Percentiles rank a stretch among this genome's conserved stretches.
Evolutionary conservation across 2,888 invertebrate genomes (phyloP).

Genomic region (Venustoraphidia nigricollis): DNA sequence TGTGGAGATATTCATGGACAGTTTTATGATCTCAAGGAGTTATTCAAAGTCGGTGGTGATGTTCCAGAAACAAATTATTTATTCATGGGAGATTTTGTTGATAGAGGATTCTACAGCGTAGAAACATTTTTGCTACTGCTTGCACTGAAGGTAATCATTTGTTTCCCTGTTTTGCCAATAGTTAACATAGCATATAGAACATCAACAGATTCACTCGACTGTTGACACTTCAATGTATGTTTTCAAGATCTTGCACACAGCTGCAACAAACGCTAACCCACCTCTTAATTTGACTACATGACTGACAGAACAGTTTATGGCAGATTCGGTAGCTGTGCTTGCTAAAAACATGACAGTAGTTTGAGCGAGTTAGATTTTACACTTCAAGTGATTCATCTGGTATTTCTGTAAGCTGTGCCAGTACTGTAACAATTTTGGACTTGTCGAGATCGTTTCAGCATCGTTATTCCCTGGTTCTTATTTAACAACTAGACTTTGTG

Average conservation of each 20-base stretch:
- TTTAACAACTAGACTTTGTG: background rate
- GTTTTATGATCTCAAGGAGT: conserved; percentile 94
- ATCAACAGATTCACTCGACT: background rate
- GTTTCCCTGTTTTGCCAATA: background rate
- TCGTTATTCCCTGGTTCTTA: background rate
- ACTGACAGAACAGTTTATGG: too few species aligned
- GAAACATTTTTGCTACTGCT: conserved; percentile 93
- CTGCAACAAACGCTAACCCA: background rate
- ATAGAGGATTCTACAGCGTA: conserved; percentile 96
- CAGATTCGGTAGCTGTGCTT: too few species aligned
- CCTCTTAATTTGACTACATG: too few species aligned
- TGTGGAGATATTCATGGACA: conserved; percentile 99
- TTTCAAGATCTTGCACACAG: background rate
- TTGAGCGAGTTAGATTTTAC: too few species aligned
- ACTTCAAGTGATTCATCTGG: too few species aligned
- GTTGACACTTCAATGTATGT: too few species aligned
- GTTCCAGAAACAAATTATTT: conserved; percentile 98
- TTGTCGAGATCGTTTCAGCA: background rate
- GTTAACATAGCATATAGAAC: background rate
- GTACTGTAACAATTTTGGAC: background rate
- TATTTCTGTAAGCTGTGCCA: background rate
- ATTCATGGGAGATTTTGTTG: conserved; percentile 99
- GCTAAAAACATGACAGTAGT: too few species aligned
- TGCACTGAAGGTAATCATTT: conserved; percentile 72
- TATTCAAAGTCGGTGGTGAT: conserved; percentile 97